Percentiles rank a stretch among this genome's conserved stretches.
phyloP scores from a whole-genome alignment of 2,113 vertebrate genomes.

The Cochlearius cochlearius region DNA sequence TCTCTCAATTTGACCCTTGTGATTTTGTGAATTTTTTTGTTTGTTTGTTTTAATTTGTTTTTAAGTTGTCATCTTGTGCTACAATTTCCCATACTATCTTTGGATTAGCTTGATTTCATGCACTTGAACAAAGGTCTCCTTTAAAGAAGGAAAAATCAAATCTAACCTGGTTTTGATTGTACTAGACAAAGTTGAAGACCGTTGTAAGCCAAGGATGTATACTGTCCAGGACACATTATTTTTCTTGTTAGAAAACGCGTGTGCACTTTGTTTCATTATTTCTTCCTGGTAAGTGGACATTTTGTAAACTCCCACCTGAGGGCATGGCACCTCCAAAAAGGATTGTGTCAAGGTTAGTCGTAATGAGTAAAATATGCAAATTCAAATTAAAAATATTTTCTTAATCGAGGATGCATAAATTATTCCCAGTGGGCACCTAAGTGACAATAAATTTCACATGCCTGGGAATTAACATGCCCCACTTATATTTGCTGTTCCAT shows the following conservation, averaged over 20 bases:
- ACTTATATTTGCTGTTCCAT: conserved; percentile 59
- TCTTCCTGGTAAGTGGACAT: conserved; percentile 11
- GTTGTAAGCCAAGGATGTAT: background rate
- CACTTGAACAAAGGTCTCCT: background rate
- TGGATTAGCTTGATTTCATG: background rate
- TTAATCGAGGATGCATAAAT: conserved; percentile 68
- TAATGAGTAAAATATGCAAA: conserved; percentile 71
- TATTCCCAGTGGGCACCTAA: conserved; percentile 63
- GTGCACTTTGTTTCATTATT: background rate
- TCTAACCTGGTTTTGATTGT: background rate
- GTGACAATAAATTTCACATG: conserved; percentile 64
- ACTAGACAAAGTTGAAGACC: background rate
- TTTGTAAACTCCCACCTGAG: conserved; percentile 30
- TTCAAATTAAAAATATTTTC: conserved; percentile 72
- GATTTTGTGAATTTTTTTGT: background rate
- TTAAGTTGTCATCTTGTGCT: background rate
- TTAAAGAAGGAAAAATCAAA: background rate
- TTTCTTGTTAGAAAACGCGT: background rate
- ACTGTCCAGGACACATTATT: background rate
- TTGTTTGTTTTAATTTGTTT: background rate
- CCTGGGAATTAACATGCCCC: conserved; percentile 62
- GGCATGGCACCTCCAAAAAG: conserved; percentile 44
- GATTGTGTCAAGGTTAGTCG: conserved; percentile 60
- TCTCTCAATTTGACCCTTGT: background rate
- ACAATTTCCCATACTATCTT: background rate